A percentile compares a stretch with the other conserved stretches of the same genome.
Evolutionary conservation across 2,888 invertebrate genomes (phyloP).

Genomic region (Mythimna lalbum): DNA sequence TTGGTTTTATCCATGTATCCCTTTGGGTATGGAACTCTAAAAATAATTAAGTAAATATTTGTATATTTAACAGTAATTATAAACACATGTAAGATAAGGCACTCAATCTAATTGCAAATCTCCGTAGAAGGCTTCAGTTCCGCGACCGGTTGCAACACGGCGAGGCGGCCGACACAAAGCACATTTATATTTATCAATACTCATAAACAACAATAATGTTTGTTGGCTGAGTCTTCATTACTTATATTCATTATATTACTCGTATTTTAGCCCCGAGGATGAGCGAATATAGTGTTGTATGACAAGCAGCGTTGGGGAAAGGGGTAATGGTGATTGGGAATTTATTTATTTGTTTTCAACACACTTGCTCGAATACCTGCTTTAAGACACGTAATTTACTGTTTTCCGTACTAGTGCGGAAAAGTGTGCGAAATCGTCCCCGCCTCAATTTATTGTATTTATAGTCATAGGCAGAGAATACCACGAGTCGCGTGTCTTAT

Average conservation of each 20-base stretch:
- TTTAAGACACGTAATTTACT: too few species aligned
- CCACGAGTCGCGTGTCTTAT: too few species aligned
- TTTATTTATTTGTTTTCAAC: not conserved
- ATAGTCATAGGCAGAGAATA: too few species aligned
- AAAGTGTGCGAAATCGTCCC: too few species aligned
- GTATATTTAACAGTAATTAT: not conserved
- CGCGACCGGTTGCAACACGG: slow-evolving; percentile 11
- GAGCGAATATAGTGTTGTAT: slow-evolving; percentile 19
- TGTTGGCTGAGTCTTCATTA: slow-evolving; percentile 46
- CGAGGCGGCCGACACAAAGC: slow-evolving; percentile 46
- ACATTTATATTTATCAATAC: slow-evolving; percentile 33
- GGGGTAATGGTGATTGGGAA: not conserved
- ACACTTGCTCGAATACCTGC: not conserved
- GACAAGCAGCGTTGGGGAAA: slow-evolving; percentile 5
- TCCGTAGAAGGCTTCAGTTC: not conserved
- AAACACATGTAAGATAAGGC: not conserved
- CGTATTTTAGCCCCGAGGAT: slow-evolving; percentile 44
- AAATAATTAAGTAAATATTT: too few species aligned
- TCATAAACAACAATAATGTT: slow-evolving; percentile 55
- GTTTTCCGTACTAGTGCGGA: too few species aligned
- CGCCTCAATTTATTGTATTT: too few species aligned
- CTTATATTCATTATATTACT: slow-evolving; percentile 39
- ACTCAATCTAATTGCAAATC: slow-evolving; percentile 21
- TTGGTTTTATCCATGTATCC: too few species aligned
- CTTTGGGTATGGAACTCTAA: too few species aligned